These are phyloP conservation scores for Anthrax anthrax DNA, from an alignment of 2,888 invertebrate genomes.

Conservation along the genomic window DNA sequence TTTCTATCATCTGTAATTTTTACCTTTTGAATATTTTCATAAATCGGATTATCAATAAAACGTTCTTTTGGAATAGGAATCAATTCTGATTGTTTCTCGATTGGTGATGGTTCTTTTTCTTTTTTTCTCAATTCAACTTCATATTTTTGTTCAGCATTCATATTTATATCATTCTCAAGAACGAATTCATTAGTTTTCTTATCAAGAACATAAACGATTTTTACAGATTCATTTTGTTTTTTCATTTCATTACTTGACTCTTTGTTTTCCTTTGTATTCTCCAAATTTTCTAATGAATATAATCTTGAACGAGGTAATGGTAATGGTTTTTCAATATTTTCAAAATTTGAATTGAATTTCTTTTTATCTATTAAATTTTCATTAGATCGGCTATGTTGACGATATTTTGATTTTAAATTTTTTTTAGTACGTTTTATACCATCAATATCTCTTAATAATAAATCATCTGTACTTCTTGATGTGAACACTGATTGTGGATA, in stretches of 20 bases:
- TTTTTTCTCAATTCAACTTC: neutral
- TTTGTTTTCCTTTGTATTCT: neutral
- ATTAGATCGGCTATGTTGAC: conserved; percentile 8
- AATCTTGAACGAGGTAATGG: conserved; percentile 23
- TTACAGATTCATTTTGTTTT: conserved; percentile 4
- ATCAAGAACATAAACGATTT: conserved; percentile 12
- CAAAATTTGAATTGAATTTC: neutral
- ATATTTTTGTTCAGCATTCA: neutral
- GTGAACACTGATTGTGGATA: conserved; percentile 9
- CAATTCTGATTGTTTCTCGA: neutral
- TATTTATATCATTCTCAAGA: conserved; percentile 1
- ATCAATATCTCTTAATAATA: conserved; percentile 15
- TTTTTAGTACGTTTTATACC: conserved; percentile 12
- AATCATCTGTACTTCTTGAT: conserved; percentile 18
- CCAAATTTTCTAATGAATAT: neutral
- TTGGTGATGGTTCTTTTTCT: neutral
- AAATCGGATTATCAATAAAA: neutral
- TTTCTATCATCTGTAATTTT: neutral
- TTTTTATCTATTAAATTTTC: conserved; percentile 11
- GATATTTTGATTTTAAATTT: conserved; percentile 13
- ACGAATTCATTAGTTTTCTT: conserved; percentile 13
- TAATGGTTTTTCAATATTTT: conserved; percentile 15
- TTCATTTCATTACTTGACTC: neutral
- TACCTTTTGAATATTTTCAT: neutral
- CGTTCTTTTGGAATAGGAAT: neutral